Conservation (phyloP, 2,888 invertebrate genomes). For the Pseudococcus longispinus region DNA sequence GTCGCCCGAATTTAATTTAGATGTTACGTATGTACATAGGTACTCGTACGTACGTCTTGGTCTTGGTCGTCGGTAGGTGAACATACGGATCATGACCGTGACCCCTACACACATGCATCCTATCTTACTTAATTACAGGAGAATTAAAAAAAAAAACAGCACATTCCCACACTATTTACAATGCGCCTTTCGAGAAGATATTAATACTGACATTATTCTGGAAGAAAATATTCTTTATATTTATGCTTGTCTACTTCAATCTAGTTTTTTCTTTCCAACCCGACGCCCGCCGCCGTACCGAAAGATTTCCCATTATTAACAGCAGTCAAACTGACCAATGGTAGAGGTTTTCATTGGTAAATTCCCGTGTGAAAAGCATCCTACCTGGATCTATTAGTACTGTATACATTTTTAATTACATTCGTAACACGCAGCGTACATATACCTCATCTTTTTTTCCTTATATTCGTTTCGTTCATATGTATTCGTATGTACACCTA, state of each 20-base stretch:
- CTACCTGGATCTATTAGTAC: constrained; percentile 7
- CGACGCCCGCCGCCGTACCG: constrained; percentile 9
- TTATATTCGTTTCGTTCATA: background rate
- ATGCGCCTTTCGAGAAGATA: constrained; percentile 42
- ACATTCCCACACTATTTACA: constrained; percentile 53
- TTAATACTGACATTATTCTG: constrained; percentile 50
- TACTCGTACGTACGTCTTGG: no score
- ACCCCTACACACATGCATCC: constrained; percentile 26
- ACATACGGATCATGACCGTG: constrained; percentile 49
- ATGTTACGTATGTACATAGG: constrained; percentile 9
- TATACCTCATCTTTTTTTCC: background rate
- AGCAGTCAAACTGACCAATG: background rate
- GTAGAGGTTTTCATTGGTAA: constrained; percentile 28
- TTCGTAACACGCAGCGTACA: constrained; percentile 1
- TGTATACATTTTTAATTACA: constrained; percentile 37
- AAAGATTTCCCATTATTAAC: constrained; percentile 45
- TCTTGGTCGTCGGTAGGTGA: constrained; percentile 6
- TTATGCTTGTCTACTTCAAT: constrained; percentile 26
- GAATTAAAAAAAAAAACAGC: constrained; percentile 43
- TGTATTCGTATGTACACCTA: background rate
- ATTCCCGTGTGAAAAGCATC: constrained; percentile 41
- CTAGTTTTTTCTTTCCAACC: constrained; percentile 30
- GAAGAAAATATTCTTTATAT: constrained; percentile 33
- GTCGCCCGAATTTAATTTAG: constrained; percentile 41
- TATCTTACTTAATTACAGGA: constrained; percentile 45